Conservation (phyloP, 2,797 vertebrate species). For the Vipera latastei region DNA sequence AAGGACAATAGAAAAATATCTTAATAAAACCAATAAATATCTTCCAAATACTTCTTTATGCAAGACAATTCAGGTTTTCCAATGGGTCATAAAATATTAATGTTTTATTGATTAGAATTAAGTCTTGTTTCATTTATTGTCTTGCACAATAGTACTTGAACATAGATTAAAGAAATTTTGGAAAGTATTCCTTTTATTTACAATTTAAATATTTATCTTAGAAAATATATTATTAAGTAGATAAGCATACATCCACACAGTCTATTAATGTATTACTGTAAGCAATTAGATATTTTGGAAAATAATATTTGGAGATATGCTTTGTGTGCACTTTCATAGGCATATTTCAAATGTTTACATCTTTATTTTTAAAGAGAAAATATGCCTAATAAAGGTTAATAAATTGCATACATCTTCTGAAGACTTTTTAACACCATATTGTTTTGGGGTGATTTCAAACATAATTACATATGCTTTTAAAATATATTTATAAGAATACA, state of each 20-base stretch:
- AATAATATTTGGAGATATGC: neutral
- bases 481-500: conserved; percentile 61
- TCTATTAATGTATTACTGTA: neutral
- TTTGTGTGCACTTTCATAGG: conserved; percentile 12
- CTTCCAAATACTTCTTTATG: neutral
- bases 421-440: neutral
- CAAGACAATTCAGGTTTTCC: neutral
- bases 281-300: neutral
- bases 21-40: neutral
- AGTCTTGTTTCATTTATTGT: neutral
- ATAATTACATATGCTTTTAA: conserved; percentile 45
- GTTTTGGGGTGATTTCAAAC: conserved; percentile 33
- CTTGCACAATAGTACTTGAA: neutral
- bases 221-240: neutral
- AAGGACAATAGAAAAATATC: neutral
- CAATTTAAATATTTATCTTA: neutral
- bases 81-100: neutral
- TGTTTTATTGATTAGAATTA: neutral
- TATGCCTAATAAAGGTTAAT: conserved; percentile 11
- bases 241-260: neutral
- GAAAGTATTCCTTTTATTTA: neutral
- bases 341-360: conserved; percentile 10
- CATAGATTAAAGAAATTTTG: neutral
- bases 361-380: neutral
- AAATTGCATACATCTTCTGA: neutral